Conservation (phyloP, 2,888 invertebrate genomes). For the Drosophila borborema region DNA sequence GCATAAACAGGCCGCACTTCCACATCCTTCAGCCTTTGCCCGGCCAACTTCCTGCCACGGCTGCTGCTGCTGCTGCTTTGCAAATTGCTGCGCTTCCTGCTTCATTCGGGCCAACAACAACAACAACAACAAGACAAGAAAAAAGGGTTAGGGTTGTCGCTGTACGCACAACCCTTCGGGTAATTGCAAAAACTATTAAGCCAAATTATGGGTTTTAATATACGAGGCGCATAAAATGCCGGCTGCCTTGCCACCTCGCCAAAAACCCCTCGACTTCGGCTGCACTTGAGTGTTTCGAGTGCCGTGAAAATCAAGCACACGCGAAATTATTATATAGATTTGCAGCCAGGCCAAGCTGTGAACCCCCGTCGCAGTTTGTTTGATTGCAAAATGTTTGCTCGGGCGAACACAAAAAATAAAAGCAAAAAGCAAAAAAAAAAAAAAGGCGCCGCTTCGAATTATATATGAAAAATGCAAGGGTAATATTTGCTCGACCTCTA, state of each 20-base stretch:
- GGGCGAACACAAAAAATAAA: slow-evolving; percentile 16
- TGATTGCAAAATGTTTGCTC: slow-evolving; percentile 74
- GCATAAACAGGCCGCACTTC: slow-evolving; percentile 73
- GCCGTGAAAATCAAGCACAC: slow-evolving; percentile 78
- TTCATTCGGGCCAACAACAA: slow-evolving; percentile 15
- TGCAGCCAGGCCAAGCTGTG: slow-evolving; percentile 45
- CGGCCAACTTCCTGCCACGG: slow-evolving; percentile 48
- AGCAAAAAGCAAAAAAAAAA: slow-evolving; percentile 31
- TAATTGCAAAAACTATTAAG: slow-evolving; percentile 83
- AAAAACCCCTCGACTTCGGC: slow-evolving; percentile 14
- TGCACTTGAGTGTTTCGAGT: slow-evolving; percentile 73
- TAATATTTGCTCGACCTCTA: slow-evolving; percentile 68
- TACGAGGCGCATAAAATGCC: slow-evolving; percentile 70
- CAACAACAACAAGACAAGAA: not conserved
- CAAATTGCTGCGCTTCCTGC: slow-evolving; percentile 66
- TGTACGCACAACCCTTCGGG: slow-evolving; percentile 62
- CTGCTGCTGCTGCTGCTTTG: slow-evolving; percentile 29
- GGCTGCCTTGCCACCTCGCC: slow-evolving; percentile 39
- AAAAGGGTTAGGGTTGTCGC: slow-evolving; percentile 42
- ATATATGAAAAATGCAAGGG: slow-evolving; percentile 72
- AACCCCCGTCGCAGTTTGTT: slow-evolving; percentile 27
- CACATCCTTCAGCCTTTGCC: slow-evolving; percentile 42
- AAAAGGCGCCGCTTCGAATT: slow-evolving; percentile 54
- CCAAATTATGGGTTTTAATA: slow-evolving; percentile 84
- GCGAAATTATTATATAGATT: slow-evolving; percentile 77